A percentile compares a stretch with the other conserved stretches of the same genome.
Evolutionary conservation across 2,113 vertebrate genomes (phyloP).

Genomic region (Mormyrus lacerda): DNA sequence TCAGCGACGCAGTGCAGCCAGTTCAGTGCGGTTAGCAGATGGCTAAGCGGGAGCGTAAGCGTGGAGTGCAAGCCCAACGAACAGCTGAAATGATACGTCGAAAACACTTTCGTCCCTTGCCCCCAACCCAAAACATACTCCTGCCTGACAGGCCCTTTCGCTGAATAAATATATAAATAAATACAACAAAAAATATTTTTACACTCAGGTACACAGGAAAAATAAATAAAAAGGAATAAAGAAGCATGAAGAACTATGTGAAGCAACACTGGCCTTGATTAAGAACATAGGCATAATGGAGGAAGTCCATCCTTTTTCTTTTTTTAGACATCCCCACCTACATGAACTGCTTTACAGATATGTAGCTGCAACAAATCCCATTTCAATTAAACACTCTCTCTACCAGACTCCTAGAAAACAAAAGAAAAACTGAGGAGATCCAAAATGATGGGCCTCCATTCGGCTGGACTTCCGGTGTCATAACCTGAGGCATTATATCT

Average conservation of each 20-base stretch:
- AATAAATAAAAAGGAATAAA: conserved; percentile 5
- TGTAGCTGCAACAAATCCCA: neutral
- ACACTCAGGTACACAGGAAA: neutral
- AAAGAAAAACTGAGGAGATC: neutral
- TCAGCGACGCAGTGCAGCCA: neutral
- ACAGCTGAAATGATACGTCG: neutral
- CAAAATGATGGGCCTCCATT: neutral
- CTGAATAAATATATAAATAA: conserved; percentile 25
- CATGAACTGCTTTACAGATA: neutral
- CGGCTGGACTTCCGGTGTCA: neutral
- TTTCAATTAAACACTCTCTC: neutral
- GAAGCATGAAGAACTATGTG: neutral
- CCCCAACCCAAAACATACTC: neutral
- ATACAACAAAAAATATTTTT: conserved; percentile 16
- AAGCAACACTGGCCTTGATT: conserved; percentile 10
- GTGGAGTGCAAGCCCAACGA: neutral
- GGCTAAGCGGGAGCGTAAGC: neutral
- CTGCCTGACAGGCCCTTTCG: neutral
- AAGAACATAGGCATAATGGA: neutral
- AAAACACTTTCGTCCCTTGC: neutral
- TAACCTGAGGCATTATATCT: neutral
- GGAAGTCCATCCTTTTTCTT: neutral
- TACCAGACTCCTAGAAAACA: neutral
- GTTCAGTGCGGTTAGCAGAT: conserved; percentile 4
- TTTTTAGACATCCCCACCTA: neutral